A percentile compares a stretch with the other conserved stretches of the same genome.
Conservation (phyloP, 2,113 vertebrate genomes). For the Myrmecobius fasciatus region DNA sequence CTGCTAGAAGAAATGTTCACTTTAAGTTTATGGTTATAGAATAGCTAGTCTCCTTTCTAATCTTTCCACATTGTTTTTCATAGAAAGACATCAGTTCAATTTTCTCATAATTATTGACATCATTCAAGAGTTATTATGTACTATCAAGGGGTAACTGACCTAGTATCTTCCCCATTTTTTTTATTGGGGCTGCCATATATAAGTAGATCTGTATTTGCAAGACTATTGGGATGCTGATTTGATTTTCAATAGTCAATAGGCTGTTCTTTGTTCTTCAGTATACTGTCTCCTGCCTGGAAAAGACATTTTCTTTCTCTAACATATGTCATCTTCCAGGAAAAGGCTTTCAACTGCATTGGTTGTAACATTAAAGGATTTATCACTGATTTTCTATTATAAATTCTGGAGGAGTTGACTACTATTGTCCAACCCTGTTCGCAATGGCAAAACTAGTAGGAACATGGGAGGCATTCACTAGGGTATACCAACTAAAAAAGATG, state of each 20-base stretch:
- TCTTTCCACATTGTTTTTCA: neutral
- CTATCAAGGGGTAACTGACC: neutral
- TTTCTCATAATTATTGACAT: neutral
- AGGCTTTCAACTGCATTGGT: neutral
- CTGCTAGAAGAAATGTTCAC: neutral
- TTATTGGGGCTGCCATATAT: neutral
- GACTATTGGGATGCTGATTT: neutral
- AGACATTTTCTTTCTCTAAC: neutral
- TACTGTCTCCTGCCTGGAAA: neutral
- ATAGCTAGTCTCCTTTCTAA: neutral
- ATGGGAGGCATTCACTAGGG: neutral
- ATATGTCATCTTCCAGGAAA: neutral
- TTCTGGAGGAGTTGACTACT: neutral
- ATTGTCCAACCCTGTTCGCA: neutral
- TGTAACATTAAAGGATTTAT: neutral
- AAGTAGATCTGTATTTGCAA: neutral
- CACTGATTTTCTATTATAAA: conserved; percentile 2
- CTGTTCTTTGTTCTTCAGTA: neutral
- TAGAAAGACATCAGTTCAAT: neutral
- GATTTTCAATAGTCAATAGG: neutral
- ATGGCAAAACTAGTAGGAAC: neutral
- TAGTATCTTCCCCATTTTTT: neutral
- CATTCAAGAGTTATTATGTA: neutral
- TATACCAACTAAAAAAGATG: neutral
- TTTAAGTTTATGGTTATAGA: neutral